These are phyloP conservation scores for Pygoscelis antarcticus DNA, from an alignment of 2,113 vertebrate species.

Conservation along the genomic window DNA sequence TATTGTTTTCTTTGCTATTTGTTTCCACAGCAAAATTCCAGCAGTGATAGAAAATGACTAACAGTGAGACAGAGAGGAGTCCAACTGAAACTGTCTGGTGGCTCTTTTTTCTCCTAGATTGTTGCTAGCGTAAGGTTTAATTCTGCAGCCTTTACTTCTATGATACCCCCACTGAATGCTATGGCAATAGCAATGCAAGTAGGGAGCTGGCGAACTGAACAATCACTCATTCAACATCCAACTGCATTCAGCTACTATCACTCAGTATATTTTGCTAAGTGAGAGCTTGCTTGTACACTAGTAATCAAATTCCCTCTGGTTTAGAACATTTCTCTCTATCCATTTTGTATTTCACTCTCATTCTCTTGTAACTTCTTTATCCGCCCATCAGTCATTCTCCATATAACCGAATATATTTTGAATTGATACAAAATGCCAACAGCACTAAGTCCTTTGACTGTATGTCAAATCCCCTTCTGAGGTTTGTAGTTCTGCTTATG, in stretches of 20 bases:
- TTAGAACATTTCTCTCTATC: neutral
- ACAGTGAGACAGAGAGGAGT: neutral
- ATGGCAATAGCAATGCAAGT: neutral
- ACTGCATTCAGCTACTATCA: neutral
- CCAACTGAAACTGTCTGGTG: neutral
- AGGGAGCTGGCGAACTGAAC: neutral
- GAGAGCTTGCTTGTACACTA: neutral
- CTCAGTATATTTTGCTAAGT: neutral
- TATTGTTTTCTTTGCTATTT: slow-evolving; percentile 59
- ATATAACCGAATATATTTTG: neutral
- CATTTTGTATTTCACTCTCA: neutral
- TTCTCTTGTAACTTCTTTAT: neutral
- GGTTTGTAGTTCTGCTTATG: neutral
- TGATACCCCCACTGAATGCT: neutral
- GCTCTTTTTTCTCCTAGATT: neutral
- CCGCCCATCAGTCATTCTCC: neutral
- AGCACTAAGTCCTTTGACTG: neutral
- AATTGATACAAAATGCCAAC: neutral
- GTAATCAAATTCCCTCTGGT: neutral
- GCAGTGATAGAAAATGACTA: slow-evolving; percentile 5
- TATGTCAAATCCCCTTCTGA: neutral
- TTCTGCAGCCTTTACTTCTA: neutral
- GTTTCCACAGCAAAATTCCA: slow-evolving; percentile 59
- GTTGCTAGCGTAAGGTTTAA: neutral
- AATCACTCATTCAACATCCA: neutral